These are phyloP conservation scores for Micropoecilia bifurca DNA, from an alignment of 2,797 vertebrate genomes.

Conservation along the genomic window DNA sequence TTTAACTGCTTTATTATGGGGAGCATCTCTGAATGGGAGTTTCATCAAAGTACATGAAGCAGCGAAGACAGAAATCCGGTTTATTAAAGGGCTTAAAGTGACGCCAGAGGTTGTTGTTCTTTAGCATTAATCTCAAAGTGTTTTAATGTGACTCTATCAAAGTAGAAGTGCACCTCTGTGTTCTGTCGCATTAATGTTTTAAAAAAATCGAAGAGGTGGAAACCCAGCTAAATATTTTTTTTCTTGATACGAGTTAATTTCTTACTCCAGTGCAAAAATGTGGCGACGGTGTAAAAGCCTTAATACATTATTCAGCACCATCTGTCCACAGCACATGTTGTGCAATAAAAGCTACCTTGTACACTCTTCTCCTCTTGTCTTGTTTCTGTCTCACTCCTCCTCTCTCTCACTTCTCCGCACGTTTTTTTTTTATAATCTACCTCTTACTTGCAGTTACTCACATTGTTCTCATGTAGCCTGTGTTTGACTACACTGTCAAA, in stretches of 20 bases:
- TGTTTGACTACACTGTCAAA: constrained; percentile 9
- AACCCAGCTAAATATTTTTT: constrained; percentile 67
- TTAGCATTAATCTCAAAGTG: neutral
- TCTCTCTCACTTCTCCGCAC: constrained; percentile 5
- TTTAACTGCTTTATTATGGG: neutral
- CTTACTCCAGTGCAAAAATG: constrained; percentile 60
- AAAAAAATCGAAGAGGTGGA: constrained; percentile 42
- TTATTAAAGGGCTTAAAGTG: neutral
- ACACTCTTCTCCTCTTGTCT: constrained; percentile 46
- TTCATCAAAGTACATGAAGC: neutral
- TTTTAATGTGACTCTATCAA: too few relatives aligned
- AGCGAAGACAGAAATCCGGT: neutral
- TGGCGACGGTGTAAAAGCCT: constrained; percentile 67
- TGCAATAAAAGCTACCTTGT: constrained; percentile 73
- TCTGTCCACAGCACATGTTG: constrained; percentile 77
- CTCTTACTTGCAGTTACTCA: constrained; percentile 6
- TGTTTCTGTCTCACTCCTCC: constrained; percentile 35
- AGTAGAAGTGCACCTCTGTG: neutral
- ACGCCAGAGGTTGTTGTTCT: neutral
- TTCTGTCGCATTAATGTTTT: constrained; percentile 35
- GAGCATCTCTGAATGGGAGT: neutral
- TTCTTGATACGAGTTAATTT: constrained; percentile 60
- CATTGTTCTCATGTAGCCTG: constrained; percentile 21
- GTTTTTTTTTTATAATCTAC: constrained; percentile 4
- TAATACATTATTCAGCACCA: constrained; percentile 77